Base-by-base conservation (phyloP, 2,113 vertebrate species). In the Tringa solitaria region DNA sequence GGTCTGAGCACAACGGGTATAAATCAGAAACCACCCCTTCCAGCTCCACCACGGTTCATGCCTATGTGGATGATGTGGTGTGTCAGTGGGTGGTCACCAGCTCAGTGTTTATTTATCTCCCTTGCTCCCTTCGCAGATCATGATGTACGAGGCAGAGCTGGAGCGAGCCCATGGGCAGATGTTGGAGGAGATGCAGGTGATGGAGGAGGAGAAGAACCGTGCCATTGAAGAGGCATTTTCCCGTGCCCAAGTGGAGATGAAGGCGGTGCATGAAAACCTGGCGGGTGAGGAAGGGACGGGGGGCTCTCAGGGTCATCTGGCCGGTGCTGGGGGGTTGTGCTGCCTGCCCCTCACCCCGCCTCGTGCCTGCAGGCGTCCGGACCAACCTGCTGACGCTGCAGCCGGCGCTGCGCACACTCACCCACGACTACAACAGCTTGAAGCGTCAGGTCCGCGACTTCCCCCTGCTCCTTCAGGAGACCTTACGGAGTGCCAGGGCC, bases 361-460 rank as follows among this genome's bases (percentile, higher is more conserved):
- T 84, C 0, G 0, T 74, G 32, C 48, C 75, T 33, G 41, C 97
- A 99, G 99, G 99, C 0, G 99, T 99, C 72, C 97, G 99, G 51
- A 98, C 98, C 96, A 99, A 99, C 97, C 98, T 99, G 93, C 97
- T 99, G 83, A 99, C 98, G 0, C 97, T 99, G 84, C 99, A 99
- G 97, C 99, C 99, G 0, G 99, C 99, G 0, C 98, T 99, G 74
- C 98, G 99, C 89, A 99, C 99, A 2, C 98, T 99, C 90, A 99
- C 99, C 80, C 98, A 97, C 0, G 99, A 99, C 97, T 99, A 99
- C 97, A 99, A 99, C 89, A 97, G 98, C 96, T 98, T 99, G 84
- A 99, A 99, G 97, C 97, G 98, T 17, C 99, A 99, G 97, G 99
- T 99, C 70, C 98, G 99, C 4, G 98, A 99, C 90, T 99, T 99